Percentiles rank a stretch among this genome's conserved stretches.
phyloP scores from a whole-genome alignment of 2,113 vertebrate species.

The Manacus vitellinus region DNA sequence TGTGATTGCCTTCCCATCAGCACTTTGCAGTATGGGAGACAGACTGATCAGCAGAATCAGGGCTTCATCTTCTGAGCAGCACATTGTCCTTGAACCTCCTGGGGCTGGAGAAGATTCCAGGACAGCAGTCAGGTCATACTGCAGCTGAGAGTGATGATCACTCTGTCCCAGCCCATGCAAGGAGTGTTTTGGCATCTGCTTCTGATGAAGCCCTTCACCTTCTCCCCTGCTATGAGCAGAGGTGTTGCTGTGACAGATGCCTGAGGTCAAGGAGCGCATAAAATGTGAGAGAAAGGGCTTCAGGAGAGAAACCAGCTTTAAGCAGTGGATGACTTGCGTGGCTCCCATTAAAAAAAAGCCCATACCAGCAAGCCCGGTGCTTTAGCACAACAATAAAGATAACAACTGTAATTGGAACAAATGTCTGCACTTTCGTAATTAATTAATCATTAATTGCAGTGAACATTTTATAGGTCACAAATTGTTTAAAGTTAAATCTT shows the following conservation, averaged over 20 bases:
- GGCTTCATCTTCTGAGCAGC: background rate
- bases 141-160: background rate
- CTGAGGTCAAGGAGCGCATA: background rate
- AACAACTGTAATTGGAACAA: background rate
- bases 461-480: slow-evolving; percentile 27
- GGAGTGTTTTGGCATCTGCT: background rate
- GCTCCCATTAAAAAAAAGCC: background rate
- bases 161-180: background rate
- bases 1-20: background rate
- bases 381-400: background rate
- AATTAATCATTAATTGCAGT: slow-evolving; percentile 21
- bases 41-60: background rate
- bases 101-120: slow-evolving; percentile 1
- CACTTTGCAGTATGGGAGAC: background rate
- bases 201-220: background rate
- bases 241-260: background rate
- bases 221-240: background rate
- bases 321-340: background rate
- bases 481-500: slow-evolving; percentile 18
- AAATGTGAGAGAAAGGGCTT: background rate
- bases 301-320: background rate
- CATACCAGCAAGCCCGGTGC: background rate
- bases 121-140: background rate
- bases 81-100: background rate
- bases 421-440: background rate